phyloP scores from a whole-genome alignment of 2,888 invertebrate species.

The Nymphalis urticae region DNA sequence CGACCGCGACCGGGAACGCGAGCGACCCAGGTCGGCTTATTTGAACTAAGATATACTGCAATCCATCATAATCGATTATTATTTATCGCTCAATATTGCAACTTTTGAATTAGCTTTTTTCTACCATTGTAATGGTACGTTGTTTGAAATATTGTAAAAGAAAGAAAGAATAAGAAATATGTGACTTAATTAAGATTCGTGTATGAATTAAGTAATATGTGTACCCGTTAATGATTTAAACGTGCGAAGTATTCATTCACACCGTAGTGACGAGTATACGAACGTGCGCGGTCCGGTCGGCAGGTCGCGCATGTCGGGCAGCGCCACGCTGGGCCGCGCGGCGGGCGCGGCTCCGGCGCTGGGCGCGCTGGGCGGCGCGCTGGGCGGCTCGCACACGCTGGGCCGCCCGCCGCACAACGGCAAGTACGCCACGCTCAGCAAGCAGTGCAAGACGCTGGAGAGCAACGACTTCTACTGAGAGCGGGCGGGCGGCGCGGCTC shows the following conservation, averaged over 20 bases:
- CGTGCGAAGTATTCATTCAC: not conserved
- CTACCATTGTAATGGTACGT: too few relatives aligned
- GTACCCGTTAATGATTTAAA: constrained; percentile 1
- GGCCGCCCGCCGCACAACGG: constrained; percentile 88
- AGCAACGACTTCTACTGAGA: constrained; percentile 97
- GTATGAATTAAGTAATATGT: too few relatives aligned
- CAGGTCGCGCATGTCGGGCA: constrained; percentile 71
- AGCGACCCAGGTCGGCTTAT: constrained; percentile 55
- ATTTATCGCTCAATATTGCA: too few relatives aligned
- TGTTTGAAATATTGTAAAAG: not conserved
- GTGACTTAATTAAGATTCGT: too few relatives aligned
- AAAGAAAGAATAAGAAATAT: not conserved
- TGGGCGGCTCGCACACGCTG: constrained; percentile 84
- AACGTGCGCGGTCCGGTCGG: not conserved
- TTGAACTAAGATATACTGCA: too few relatives aligned
- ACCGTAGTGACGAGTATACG: not conserved
- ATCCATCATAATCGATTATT: too few relatives aligned
- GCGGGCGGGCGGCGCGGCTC: constrained; percentile 83
- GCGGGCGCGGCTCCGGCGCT: constrained; percentile 46
- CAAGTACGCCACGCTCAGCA: constrained; percentile 97
- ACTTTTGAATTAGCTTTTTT: too few relatives aligned
- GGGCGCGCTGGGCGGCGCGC: constrained; percentile 60
- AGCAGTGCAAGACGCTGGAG: constrained; percentile 97
- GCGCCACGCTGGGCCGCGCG: constrained; percentile 63
- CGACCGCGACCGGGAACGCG: constrained; percentile 55